Base-by-base conservation (phyloP, 2,113 vertebrate genomes). In the Heterochromis multidens region DNA sequence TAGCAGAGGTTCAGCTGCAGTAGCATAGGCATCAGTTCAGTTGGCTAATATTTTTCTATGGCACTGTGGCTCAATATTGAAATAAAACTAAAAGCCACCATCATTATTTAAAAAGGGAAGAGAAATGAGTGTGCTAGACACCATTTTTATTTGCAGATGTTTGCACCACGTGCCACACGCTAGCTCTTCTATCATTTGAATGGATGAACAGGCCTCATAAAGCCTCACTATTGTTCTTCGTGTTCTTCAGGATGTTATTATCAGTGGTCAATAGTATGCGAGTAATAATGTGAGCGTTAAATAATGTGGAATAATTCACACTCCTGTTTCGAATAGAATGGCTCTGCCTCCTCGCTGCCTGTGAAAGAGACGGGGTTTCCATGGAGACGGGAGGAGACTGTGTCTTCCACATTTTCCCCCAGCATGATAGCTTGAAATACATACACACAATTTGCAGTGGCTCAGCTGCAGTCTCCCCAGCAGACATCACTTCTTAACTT, bases 381-480 rank as follows among this genome's bases (percentile, higher is more conserved):
- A 96, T 95, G 94, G 95, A 93, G 93, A 96, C 92, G 87, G 94
- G 92, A 94, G 87, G 95, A 94, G 93, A 94, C 93, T 92, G 89
- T 92, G 91, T 94, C 94, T 95, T 95, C 93, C 90, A 93, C 89
- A 94, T 94, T 95, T 74, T 94, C 85, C 91, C 91, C 81, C 87
- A 90, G 90, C 85, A 80, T 77, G 90, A 90, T 93, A 70, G 84
- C 91, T 86, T 91, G 87, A 90, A 88, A 93, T 82, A 88, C 88
- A 85, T 83, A 82, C 81, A 83, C 33, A 70, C 58, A 77, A 85
- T 33, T 84, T 57, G 49, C 87, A 91, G 88, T 76, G 54, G 82
- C 85, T 92, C 83, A 89, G 85, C 90, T 90, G 88, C 90, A 86
- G 72, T 79, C 79, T 88, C 74, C 81, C 78, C 82, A 76, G 78